Base-by-base conservation (phyloP, 2,797 vertebrate species). In the Scolopax rusticola region DNA sequence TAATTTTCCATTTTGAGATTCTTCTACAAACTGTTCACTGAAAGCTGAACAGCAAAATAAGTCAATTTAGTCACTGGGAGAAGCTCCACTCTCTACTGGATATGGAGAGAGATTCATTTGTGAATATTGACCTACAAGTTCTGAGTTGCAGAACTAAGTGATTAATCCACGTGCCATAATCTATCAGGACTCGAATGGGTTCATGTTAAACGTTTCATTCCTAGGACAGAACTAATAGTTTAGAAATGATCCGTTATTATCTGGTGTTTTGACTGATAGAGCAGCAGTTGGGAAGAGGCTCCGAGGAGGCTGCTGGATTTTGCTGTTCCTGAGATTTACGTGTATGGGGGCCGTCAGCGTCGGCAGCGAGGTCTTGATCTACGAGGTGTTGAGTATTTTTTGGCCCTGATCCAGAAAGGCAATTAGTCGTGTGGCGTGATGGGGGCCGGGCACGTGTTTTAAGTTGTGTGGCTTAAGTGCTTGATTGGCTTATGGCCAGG, bases 371-470 rank as follows among this genome's bases (percentile, higher is more conserved):
- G 61, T 74, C 78, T 90, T 91, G 91, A 90, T 84, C 59, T 57
- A 2, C 32, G 19, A 2, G 0, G 7, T 41, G 93, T n/a, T 33
- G 70, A 94, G 43, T 24, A 12, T 45, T 25, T 74, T 77, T 77
- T 95, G 93, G 90, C 83, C 65, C 41, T 15, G 3, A 56, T 91
- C 94, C 91, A 95, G 90, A 59, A 50, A 33, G 90, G 59, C 77
- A 90, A 82, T 95, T 93, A 95, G 40, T 54, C 47, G 50, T 11
- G 33, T 57, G 85, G 24, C 6, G 7, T 78, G 85, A 54, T 51
- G 33, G 57, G 79, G 76, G 56, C 36, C 8, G 0, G 57, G 56
- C 36, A 3, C 30, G 0, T 41, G 45, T n/a, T 43, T 48, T 15
- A n/a, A 51, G 48, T 69, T 54, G 8, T 24, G 8, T 32, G 25